phyloP scores from a whole-genome alignment of 1,140 invertebrate species.

The Panulirus ornatus region DNA sequence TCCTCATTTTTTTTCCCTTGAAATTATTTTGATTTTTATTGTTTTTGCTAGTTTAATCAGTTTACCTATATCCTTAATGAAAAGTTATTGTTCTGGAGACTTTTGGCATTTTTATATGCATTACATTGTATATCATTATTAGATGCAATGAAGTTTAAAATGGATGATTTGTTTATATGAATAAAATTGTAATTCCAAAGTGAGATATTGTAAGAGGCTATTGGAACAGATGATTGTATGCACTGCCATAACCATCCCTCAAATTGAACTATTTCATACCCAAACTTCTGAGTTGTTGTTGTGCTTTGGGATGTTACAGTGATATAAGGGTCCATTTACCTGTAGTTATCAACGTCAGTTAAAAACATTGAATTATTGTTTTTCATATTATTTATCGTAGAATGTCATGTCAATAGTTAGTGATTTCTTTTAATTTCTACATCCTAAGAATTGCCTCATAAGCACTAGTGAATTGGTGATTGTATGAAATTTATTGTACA shows the following conservation, averaged over 20 bases:
- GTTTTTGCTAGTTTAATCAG: too few species aligned
- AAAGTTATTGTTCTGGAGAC: too few species aligned
- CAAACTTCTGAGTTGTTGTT: background rate
- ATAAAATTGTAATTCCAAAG: background rate
- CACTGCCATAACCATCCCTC: background rate
- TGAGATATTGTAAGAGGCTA: background rate
- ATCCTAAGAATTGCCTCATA: background rate
- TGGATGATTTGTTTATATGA: background rate
- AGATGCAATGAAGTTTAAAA: too few species aligned
- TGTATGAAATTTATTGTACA: too few species aligned
- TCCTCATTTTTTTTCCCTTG: too few species aligned
- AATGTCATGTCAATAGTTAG: background rate
- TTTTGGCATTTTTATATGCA: too few species aligned
- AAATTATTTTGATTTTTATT: too few species aligned
- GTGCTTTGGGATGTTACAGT: background rate
- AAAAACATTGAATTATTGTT: background rate
- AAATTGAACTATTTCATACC: background rate
- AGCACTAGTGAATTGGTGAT: background rate
- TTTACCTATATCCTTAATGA: too few species aligned
- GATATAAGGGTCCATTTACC: background rate
- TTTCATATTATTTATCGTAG: background rate
- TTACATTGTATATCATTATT: too few species aligned
- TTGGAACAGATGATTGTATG: background rate
- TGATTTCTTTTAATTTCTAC: background rate
- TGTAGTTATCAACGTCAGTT: background rate